phyloP scores from a whole-genome alignment of 2,113 vertebrate species.

The Casuarius casuarius region DNA sequence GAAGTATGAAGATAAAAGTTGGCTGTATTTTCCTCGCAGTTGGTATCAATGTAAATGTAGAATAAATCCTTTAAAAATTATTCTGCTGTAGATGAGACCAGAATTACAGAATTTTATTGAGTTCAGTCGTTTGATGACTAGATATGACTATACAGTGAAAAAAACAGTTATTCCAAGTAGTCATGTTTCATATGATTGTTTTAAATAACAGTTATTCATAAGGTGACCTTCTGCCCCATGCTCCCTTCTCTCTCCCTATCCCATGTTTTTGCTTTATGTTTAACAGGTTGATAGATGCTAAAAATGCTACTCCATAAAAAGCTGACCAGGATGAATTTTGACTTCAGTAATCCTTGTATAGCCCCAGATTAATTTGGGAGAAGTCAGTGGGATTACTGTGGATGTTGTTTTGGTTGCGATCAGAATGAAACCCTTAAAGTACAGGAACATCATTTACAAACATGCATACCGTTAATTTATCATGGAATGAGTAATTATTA shows the following conservation, averaged over 20 bases:
- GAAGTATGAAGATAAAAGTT: background rate
- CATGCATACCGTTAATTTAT: background rate
- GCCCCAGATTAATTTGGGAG: background rate
- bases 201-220: background rate
- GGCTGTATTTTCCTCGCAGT: background rate
- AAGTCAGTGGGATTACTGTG: background rate
- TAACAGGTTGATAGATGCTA: background rate
- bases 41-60: background rate
- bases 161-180: background rate
- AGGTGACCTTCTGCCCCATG: background rate
- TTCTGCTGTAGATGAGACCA: no score
- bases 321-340: background rate
- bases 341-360: background rate
- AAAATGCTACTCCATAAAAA: background rate
- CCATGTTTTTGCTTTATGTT: background rate
- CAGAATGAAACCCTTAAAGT: background rate
- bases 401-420: background rate
- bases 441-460: background rate
- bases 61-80: background rate
- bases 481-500: background rate
- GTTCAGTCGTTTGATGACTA: background rate
- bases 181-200: background rate
- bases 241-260: background rate
- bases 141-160: background rate
- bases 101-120: background rate